Conservation (phyloP, 2,888 invertebrate species). For the Lepas anatifera region DNA sequence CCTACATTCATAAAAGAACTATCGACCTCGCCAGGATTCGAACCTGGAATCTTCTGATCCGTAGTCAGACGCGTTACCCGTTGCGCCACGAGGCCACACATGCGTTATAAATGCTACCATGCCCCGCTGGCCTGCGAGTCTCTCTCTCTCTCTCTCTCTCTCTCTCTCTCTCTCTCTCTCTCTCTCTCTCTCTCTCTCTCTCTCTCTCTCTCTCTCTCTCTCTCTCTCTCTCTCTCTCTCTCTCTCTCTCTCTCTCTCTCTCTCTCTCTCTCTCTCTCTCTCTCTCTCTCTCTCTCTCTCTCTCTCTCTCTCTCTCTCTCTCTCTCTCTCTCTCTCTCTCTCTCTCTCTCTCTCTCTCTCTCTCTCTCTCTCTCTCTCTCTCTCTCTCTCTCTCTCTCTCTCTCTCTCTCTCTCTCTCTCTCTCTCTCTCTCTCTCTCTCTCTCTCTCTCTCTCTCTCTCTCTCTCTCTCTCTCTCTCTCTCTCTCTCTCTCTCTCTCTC, state of each 20-base stretch:
- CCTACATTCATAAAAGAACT: too few relatives aligned
- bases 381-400: neutral
- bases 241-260: conserved; percentile 6
- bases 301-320: conserved; percentile 3
- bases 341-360: neutral
- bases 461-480: conserved; percentile 16
- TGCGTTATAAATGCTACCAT: too few relatives aligned
- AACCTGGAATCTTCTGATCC: too few relatives aligned
- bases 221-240: conserved; percentile 15
- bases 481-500: conserved; percentile 13
- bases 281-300: conserved; percentile 9
- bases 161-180: conserved; percentile 16
- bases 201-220: conserved; percentile 17
- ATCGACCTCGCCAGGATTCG: too few relatives aligned
- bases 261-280: conserved; percentile 6
- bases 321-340: neutral
- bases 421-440: conserved; percentile 13
- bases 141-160: too few relatives aligned
- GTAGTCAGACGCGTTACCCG: too few relatives aligned
- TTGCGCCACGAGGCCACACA: too few relatives aligned
- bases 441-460: conserved; percentile 16
- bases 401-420: neutral
- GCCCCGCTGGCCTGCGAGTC: too few relatives aligned
- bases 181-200: conserved; percentile 17
- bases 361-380: neutral